A percentile compares a stretch with the other conserved stretches of the same genome.
Conservation (phyloP, 2,797 vertebrate genomes). For the Perodicticus potto region DNA sequence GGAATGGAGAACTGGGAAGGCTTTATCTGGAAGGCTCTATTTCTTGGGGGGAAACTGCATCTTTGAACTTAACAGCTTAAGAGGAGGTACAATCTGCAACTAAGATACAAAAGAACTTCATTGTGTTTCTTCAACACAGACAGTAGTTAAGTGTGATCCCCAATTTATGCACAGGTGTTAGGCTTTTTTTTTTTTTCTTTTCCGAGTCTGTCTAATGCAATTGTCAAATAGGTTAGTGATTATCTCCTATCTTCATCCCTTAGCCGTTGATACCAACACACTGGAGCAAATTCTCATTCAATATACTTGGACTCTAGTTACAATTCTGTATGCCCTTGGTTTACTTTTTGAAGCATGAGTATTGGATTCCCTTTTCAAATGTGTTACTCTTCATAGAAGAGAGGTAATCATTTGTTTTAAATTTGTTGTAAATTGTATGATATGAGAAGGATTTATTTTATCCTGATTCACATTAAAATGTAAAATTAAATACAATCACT, state of each 20-base stretch:
- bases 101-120: slow-evolving; percentile 63
- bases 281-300: slow-evolving; percentile 57
- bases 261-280: background rate
- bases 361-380: slow-evolving; percentile 35
- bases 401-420: slow-evolving; percentile 69
- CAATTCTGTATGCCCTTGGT: slow-evolving; percentile 21
- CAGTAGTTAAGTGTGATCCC: background rate
- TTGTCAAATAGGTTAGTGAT: slow-evolving; percentile 52
- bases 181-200: slow-evolving; percentile 52
- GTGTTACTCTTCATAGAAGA: slow-evolving; percentile 57
- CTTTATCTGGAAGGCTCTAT: slow-evolving; percentile 53
- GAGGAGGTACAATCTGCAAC: slow-evolving; percentile 14
- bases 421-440: slow-evolving; percentile 63
- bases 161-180: slow-evolving; percentile 49
- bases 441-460: slow-evolving; percentile 42
- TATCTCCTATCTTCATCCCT: slow-evolving; percentile 57
- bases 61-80: slow-evolving; percentile 73
- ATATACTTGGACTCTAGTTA: slow-evolving; percentile 27
- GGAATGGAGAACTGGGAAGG: slow-evolving; percentile 40
- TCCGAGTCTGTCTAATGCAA: slow-evolving; percentile 37
- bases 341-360: slow-evolving; percentile 41
- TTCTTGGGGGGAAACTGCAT: slow-evolving; percentile 51
- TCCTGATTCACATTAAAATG: slow-evolving; percentile 54
- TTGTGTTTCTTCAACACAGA: slow-evolving; percentile 54
- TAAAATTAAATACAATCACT: slow-evolving; percentile 64